Evolutionary conservation across 2,888 invertebrate genomes (phyloP).

Genomic region (Protonemura montana): DNA sequence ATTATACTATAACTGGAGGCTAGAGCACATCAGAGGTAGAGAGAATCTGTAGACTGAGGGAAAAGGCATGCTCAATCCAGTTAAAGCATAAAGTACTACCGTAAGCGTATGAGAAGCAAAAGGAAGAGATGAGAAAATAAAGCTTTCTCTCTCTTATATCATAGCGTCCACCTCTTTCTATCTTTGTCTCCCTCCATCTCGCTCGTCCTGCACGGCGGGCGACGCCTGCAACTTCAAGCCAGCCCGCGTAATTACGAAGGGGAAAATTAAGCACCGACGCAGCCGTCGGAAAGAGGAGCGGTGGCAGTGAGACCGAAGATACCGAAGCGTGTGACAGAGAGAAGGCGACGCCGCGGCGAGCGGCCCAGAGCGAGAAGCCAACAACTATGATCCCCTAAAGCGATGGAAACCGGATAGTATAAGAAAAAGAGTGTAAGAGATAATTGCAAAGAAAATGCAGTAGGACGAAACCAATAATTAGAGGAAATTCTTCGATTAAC

Average conservation of each 20-base stretch:
- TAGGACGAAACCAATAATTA: conserved; percentile 41
- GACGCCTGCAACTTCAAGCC: conserved; percentile 45
- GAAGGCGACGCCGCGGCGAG: neutral
- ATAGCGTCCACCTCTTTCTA: conserved; percentile 1
- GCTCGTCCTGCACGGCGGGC: neutral
- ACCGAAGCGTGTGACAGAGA: conserved; percentile 1
- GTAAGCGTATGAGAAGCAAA: conserved; percentile 42
- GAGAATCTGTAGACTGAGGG: conserved; percentile 42
- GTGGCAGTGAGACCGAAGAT: conserved; percentile 7
- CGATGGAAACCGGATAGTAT: conserved; percentile 39
- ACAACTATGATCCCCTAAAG: conserved; percentile 39
- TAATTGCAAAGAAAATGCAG: conserved; percentile 40
- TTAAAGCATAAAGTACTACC: conserved; percentile 49
- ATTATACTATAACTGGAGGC: conserved; percentile 51
- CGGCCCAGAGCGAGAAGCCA: conserved; percentile 19
- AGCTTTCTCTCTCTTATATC: conserved; percentile 35
- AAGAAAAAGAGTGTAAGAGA: conserved; percentile 41
- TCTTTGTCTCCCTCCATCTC: conserved; percentile 28
- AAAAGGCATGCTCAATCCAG: conserved; percentile 50
- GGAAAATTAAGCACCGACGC: conserved; percentile 62
- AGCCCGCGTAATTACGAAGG: conserved; percentile 60
- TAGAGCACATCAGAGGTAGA: conserved; percentile 53
- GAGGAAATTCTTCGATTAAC: conserved; percentile 41
- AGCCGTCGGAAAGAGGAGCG: conserved; percentile 53
- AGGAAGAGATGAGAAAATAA: conserved; percentile 46